Evolutionary conservation across 2,888 invertebrate species (phyloP), one percentile per base, ranked within the genome.

Genomic region (Geotrupes spiniger): DNA sequence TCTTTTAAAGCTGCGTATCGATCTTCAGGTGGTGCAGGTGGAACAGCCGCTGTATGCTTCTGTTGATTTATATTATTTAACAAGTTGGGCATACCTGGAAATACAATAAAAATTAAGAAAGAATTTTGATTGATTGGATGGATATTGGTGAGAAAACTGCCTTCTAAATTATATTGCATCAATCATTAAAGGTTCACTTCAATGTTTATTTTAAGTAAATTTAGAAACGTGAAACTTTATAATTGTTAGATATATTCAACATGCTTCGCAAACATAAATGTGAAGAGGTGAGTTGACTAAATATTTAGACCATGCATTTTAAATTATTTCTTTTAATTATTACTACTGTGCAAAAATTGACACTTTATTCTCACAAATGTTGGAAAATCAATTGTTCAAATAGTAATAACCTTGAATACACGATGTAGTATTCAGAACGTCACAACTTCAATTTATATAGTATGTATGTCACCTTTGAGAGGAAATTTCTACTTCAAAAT

Each of bases 1-100:
- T 95, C 95, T 74, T 95, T 93, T 51, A 97, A 80, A 41, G 96
- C 95, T 57, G 96, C 95, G 76, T 97, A 97, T 60, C 92, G 87
- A 76, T 97, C 96, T 77, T 88, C 90, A 66, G 82, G 69, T n/a
- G 69, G 68, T 27, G 66, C 51, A n/a, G 47, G 51, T 14, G 46
- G 46, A 16, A 46, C 39, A 29, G 31, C 43, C 52, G 56, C 52
- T 48, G 52, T 46, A 27, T 12, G 36, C 29, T 52, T 47, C 31
- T 52, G 48, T 33, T 48, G 52, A 25, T 46, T 46, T 17, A 38
- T 37, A 17, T 49, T 40, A 39, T 46, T 49, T 21, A 46, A n/a
- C n/a, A n/a, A 33, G 15, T 21, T 57, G 12, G 66, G 67, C 59
- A 68, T 59, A 61, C 66, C 71, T 66, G 53, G 21, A 56, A 57